Conservation (phyloP, 37 sponge, comb jelly and placozoan genomes). For the Geodia barretti region DNA sequence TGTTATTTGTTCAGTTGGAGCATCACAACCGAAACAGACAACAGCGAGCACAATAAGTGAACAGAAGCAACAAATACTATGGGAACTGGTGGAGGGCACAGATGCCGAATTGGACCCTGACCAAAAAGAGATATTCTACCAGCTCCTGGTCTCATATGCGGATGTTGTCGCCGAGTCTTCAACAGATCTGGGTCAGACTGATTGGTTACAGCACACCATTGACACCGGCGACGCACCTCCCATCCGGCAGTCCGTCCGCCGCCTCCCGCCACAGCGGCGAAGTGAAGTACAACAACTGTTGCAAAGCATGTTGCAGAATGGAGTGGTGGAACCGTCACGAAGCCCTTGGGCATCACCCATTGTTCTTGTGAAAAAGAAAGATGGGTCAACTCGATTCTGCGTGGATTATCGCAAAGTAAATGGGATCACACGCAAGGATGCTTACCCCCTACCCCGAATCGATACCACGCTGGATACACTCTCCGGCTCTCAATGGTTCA, state of each 20-base stretch:
- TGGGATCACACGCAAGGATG: conserved; percentile 50
- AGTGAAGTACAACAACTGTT: conserved; percentile 1
- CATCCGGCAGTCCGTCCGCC: conserved; percentile 24
- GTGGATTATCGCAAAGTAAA: conserved; percentile 52
- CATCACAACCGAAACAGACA: no score
- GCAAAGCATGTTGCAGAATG: conserved; percentile 10
- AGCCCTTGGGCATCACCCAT: conserved; percentile 41
- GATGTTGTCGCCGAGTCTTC: not conserved
- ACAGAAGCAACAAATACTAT: no score
- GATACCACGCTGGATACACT: conserved; percentile 55
- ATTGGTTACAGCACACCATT: conserved; percentile 16
- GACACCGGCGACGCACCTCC: conserved; percentile 12
- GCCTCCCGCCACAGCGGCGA: conserved; percentile 5
- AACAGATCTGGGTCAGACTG: conserved; percentile 4
- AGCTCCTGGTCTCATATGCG: conserved; percentile 2
- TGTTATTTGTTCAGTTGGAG: no score
- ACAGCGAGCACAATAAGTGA: no score
- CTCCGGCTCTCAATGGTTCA: conserved; percentile 24
- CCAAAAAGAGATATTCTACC: conserved; percentile 1
- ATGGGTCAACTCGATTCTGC: conserved; percentile 44
- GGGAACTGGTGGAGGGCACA: no score
- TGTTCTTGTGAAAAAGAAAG: conserved; percentile 7
- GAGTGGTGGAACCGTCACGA: conserved; percentile 16
- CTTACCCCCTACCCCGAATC: conserved; percentile 53
- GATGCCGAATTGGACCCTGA: not conserved